Conservation (phyloP, 2,888 invertebrate genomes). For the Mimas tiliae region DNA sequence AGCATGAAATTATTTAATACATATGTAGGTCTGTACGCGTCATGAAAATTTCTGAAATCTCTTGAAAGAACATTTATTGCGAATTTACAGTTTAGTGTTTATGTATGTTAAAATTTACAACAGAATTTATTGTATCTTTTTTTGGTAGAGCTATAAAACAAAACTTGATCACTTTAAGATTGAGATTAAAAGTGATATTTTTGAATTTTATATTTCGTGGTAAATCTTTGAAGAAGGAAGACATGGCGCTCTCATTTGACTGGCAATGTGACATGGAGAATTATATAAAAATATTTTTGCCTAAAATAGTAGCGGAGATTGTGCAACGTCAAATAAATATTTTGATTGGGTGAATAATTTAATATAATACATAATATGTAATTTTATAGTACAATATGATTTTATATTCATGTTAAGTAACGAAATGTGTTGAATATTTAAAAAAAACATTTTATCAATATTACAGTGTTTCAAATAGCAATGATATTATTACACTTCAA, state of each 20-base stretch:
- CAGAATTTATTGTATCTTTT: too few relatives aligned
- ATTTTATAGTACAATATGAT: too few relatives aligned
- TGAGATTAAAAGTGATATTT: neutral
- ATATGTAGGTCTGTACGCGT: neutral
- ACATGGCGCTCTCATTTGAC: neutral
- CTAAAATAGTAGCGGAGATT: too few relatives aligned
- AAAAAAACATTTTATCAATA: neutral
- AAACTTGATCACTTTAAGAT: too few relatives aligned
- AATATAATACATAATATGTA: too few relatives aligned
- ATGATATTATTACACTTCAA: too few relatives aligned
- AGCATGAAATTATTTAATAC: conserved; percentile 25
- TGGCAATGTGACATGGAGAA: neutral
- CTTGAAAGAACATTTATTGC: conserved; percentile 35
- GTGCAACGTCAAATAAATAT: too few relatives aligned
- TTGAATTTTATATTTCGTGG: neutral
- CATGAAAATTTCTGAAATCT: conserved; percentile 24
- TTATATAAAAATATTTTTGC: too few relatives aligned
- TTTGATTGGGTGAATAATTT: too few relatives aligned
- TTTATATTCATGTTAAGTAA: too few relatives aligned
- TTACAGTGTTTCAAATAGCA: neutral
- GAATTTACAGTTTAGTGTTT: conserved; percentile 25
- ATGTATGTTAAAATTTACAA: conserved; percentile 30
- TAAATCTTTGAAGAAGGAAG: neutral
- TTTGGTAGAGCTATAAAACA: too few relatives aligned
- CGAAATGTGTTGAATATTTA: too few relatives aligned